Evolutionary conservation across 2,888 invertebrate genomes (phyloP).

Genomic region (Polia nebulosa): DNA sequence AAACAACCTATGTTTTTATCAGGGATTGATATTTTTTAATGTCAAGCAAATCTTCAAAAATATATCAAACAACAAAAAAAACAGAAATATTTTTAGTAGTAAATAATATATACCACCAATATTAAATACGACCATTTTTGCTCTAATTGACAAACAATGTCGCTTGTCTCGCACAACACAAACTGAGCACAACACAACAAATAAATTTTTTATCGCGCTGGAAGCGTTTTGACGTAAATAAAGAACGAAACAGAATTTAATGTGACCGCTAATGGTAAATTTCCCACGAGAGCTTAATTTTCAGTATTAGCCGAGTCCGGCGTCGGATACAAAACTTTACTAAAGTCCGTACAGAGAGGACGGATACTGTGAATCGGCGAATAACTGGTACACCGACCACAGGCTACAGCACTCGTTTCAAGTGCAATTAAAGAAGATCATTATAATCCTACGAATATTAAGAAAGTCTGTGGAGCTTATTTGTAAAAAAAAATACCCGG

Average conservation of each 20-base stretch:
- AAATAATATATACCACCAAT: neutral
- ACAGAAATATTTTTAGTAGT: neutral
- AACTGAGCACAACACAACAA: constrained; percentile 32
- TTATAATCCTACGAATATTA: constrained; percentile 25
- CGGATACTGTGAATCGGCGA: constrained; percentile 66
- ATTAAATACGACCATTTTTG: neutral
- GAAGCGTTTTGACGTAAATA: constrained; percentile 75
- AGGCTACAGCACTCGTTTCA: constrained; percentile 17
- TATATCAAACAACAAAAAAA: no score
- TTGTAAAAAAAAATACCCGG: no score
- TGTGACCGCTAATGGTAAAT: constrained; percentile 85
- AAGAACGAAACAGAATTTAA: constrained; percentile 83
- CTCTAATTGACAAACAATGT: constrained; percentile 20
- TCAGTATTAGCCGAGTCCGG: constrained; percentile 72
- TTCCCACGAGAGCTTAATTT: constrained; percentile 85
- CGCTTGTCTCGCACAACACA: constrained; percentile 18
- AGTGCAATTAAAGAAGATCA: constrained; percentile 29
- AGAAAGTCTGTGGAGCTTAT: constrained; percentile 5
- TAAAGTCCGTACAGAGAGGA: constrained; percentile 69
- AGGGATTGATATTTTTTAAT: neutral
- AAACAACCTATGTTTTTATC: no score
- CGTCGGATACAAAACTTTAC: constrained; percentile 75
- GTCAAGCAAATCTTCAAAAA: neutral
- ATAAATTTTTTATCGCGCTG: constrained; percentile 64
- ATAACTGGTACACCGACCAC: constrained; percentile 38